Evolutionary conservation across 1,140 invertebrate species (phyloP), one percentile per base, ranked within the genome.

Genomic region (Drosophila lacteicornis): DNA sequence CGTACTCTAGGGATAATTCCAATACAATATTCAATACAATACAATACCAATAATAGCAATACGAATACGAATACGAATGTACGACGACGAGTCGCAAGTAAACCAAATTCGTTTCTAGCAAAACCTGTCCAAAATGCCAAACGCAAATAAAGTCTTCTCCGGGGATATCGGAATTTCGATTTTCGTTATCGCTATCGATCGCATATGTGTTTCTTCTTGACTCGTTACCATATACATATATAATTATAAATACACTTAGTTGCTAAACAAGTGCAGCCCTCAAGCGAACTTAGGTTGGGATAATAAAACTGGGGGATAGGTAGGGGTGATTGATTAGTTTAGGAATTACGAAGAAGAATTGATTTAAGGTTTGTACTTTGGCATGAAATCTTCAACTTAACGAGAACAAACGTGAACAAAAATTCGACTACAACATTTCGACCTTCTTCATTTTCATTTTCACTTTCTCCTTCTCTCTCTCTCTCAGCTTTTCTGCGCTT

Each of bases 341-440:
- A 84, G 80, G 80, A 87, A 83, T 88, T 90, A 90, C 69, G 68
- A 84, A 79, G 68, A 84, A 79, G 84, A 88, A 88, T 90, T 90
- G 85, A 88, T 88, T 90, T 90, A 90, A 51, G 69, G 63, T 85
- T 88, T 88, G 84, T 88, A 88, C 84, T 88, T 87, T 88, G 84
- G 85, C 84, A 85, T 81, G 84, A 88, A 88, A 85, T 85, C 87
- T 82, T 74, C 61, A 90, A 90, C 85, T 70, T 82, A 90, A 90
- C 85, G 85, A 90, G 85, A 90, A 90, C 85, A 90, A 90, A 87
- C 84, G 84, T 87, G 84, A 87, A 87, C 84, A 87, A 88, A 87
- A 87, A 90, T 90, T 90, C 85, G 78, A 90, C 85, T 90, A 90
- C 86, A 90, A 88, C 84, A 81, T 81, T 80, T 82, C 58, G 79